These are phyloP conservation scores for Tylochromis polylepis DNA, from an alignment of 2,113 vertebrate species.

Conservation along the genomic window DNA sequence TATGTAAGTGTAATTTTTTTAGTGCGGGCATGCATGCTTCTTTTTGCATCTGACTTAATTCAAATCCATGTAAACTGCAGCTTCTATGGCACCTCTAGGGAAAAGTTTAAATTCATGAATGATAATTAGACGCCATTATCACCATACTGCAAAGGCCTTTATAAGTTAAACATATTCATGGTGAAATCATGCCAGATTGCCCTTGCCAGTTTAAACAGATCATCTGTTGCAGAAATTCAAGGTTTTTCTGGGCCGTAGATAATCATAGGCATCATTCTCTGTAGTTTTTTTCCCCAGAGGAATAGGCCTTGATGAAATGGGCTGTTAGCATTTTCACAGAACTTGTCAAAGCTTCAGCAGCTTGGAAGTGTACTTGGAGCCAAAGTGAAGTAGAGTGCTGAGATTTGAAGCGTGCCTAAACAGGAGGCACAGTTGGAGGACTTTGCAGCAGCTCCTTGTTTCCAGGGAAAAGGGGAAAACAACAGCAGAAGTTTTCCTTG, in stretches of 20 bases:
- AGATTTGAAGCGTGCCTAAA: not conserved
- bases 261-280: slow-evolving; percentile 21
- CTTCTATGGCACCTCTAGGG: not conserved
- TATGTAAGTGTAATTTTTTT: slow-evolving; percentile 7
- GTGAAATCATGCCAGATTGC: slow-evolving; percentile 3
- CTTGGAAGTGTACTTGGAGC: slow-evolving; percentile 14
- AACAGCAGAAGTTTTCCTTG: not conserved
- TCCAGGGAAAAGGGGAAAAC: not conserved
- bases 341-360: slow-evolving; percentile 23
- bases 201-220: not conserved
- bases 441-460: not conserved
- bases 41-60: not conserved
- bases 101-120: slow-evolving; percentile 29
- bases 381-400: not conserved
- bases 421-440: not conserved
- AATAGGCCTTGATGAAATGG: slow-evolving; percentile 11
- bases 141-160: not conserved
- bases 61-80: not conserved
- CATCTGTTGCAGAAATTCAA: not conserved
- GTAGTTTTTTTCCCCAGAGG: not conserved
- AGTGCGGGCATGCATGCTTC: not conserved
- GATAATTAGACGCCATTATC: slow-evolving; percentile 32
- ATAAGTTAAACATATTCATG: slow-evolving; percentile 9
- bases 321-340: slow-evolving; percentile 27
- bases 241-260: not conserved